phyloP scores from a whole-genome alignment of 2,797 vertebrate species.

The Dipus sagitta region DNA sequence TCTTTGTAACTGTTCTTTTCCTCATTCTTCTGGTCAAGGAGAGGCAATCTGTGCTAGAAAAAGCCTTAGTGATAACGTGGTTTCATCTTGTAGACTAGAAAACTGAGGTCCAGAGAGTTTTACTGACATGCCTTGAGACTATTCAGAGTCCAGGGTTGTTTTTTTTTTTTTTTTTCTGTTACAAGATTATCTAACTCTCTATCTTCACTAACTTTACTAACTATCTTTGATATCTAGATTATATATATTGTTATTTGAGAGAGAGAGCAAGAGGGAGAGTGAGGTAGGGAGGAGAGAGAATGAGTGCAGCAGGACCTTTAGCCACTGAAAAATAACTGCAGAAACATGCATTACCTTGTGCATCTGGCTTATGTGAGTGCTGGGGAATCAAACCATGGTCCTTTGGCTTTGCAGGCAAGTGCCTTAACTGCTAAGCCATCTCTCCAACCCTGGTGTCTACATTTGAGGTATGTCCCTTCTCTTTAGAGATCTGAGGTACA shows the following conservation, averaged over 20 bases:
- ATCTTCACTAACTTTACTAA: neutral
- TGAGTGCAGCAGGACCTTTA: too few species aligned
- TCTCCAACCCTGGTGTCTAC: neutral
- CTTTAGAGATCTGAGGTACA: neutral
- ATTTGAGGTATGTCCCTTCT: neutral
- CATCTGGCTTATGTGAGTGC: too few species aligned
- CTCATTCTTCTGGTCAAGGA: slow-evolving; percentile 38
- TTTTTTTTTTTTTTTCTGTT: neutral
- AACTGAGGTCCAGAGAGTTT: neutral
- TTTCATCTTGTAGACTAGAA: slow-evolving; percentile 21
- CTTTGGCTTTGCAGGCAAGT: too few species aligned
- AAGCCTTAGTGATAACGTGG: slow-evolving; percentile 53
- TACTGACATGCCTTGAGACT: slow-evolving; percentile 10
- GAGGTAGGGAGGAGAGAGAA: too few species aligned
- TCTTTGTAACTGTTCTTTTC: slow-evolving; percentile 57
- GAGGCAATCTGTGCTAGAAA: slow-evolving; percentile 54
- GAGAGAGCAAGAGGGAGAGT: too few species aligned
- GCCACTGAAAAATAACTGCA: too few species aligned
- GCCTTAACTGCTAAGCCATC: too few species aligned
- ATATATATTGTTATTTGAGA: too few species aligned
- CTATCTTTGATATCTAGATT: neutral
- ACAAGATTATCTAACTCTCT: neutral
- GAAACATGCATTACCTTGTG: too few species aligned
- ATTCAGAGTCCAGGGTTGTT: neutral
- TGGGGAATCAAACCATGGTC: too few species aligned